Evolutionary conservation across 2,888 invertebrate genomes (phyloP).

Genomic region (Empis livida): DNA sequence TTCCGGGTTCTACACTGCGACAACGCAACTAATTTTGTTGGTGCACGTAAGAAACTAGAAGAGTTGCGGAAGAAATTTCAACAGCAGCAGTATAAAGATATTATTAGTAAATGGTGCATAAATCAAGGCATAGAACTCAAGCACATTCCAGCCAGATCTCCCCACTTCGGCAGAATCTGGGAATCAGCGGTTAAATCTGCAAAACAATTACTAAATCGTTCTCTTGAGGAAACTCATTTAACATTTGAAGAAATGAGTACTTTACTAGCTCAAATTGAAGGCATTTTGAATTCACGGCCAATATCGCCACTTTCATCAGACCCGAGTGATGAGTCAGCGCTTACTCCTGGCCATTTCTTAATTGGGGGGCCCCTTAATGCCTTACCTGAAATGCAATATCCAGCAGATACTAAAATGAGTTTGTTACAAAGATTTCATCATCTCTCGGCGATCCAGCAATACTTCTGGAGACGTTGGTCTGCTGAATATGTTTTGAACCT

Average conservation of each 20-base stretch:
- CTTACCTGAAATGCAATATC: background rate
- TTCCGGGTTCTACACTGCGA: constrained; percentile 9
- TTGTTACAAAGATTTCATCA: background rate
- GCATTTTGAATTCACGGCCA: background rate
- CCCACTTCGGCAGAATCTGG: constrained; percentile 12
- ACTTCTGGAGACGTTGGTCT: constrained; percentile 1
- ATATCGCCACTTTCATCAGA: constrained; percentile 1
- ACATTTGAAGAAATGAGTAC: constrained; percentile 6
- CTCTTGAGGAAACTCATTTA: constrained; percentile 2
- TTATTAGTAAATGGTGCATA: constrained; percentile 7
- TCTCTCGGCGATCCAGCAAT: background rate
- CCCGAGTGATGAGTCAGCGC: constrained; percentile 3
- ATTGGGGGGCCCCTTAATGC: constrained; percentile 6
- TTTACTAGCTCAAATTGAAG: background rate
- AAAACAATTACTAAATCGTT: no score
- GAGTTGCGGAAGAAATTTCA: constrained; percentile 7
- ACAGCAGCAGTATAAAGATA: constrained; percentile 4
- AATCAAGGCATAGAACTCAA: constrained; percentile 2
- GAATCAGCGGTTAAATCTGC: no score
- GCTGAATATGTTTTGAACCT: background rate
- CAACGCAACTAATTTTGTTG: constrained; percentile 13
- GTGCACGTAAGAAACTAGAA: constrained; percentile 8
- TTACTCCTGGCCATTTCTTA: constrained; percentile 9
- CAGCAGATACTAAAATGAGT: background rate
- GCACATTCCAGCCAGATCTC: constrained; percentile 9